Evolutionary conservation across 2,797 vertebrate species (phyloP), one percentile per base, ranked within the genome.

Genomic region (Molothrus ater): DNA sequence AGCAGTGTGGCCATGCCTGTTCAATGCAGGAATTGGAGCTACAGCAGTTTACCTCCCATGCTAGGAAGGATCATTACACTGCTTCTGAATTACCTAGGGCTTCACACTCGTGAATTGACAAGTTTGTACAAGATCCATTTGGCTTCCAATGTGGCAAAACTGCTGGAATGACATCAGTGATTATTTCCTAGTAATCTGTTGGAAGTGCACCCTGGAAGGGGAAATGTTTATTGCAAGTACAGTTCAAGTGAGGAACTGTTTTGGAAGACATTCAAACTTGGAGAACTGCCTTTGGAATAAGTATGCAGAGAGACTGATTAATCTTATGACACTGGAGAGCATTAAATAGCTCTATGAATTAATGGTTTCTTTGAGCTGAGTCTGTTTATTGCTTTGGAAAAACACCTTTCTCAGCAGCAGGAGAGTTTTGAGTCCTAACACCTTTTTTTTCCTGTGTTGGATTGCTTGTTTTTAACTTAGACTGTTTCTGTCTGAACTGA

Each of bases 401-500:
- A 79, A 54, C 48, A 7, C 9, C 40, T 48, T 71, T 88, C 51
- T 66, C 59, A 90, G 63, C 73, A 81, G 86, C 54, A 75, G 70
- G 50, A 63, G 45, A 61, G 34, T 80, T 89, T 82, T 73, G 45
- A 91, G 78, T 78, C 68, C 68, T 74, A 70, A 73, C 76, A 60
- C 81, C 54, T 51, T 76, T 56, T 56, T 48, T 31, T 8, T 3
- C 13, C 60, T 75, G 38, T 54, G 34, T 69, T 50, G 34, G 20
- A 17, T 54, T 96, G 89, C 90, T 89, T 90, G 73, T 94, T 82
- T 92, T 88, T 50, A 60, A 78, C 19, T 68, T 68, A 80, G 76
- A 71, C 57, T 88, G 59, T 71, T 92, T 79, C 86, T 92, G 76
- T 86, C 82, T 92, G 85, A 95, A 79, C 59, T 64, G 91, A 92